phyloP scores from a whole-genome alignment of 2,113 vertebrate genomes.

The Seriola rivoliana region DNA sequence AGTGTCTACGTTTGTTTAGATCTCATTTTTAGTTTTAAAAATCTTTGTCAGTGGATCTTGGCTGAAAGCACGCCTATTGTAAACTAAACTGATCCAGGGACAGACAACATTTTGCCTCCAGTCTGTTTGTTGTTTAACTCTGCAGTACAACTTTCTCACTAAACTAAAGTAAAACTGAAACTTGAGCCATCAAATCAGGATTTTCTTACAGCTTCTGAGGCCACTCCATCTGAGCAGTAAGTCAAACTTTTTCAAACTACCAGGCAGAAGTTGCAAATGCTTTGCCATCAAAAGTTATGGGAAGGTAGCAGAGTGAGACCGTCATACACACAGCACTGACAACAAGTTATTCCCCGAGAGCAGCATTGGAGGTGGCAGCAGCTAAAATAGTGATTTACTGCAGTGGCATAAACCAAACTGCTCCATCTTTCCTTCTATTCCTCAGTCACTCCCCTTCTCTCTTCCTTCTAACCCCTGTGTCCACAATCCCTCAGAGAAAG shows the following conservation, averaged over 20 bases:
- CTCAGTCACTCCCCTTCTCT: constrained; percentile 22
- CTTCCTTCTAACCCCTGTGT: constrained; percentile 54
- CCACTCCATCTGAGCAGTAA: constrained; percentile 1
- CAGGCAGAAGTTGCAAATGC: constrained; percentile 44
- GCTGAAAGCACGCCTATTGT: neutral
- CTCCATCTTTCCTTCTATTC: constrained; percentile 37
- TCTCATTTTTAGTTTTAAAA: no score
- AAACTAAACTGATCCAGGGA: neutral
- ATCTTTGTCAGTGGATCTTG: neutral
- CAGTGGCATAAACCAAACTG: constrained; percentile 55
- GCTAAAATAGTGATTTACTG: constrained; percentile 77
- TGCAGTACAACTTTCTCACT: neutral
- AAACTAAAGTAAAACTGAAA: constrained; percentile 29
- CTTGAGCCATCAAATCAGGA: constrained; percentile 14
- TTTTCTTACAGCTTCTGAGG: constrained; percentile 18
- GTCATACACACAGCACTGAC: constrained; percentile 8
- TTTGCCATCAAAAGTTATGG: constrained; percentile 73
- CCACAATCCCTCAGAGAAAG: constrained; percentile 68
- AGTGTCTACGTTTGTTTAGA: no score
- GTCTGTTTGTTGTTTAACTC: neutral
- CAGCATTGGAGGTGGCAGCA: constrained; percentile 46
- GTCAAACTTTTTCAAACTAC: constrained; percentile 54
- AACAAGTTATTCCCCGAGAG: constrained; percentile 54
- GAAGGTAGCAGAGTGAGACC: constrained; percentile 70
- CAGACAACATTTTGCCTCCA: neutral